phyloP scores from a whole-genome alignment of 2,797 vertebrate genomes.

The Odontamblyopus rebecca region DNA sequence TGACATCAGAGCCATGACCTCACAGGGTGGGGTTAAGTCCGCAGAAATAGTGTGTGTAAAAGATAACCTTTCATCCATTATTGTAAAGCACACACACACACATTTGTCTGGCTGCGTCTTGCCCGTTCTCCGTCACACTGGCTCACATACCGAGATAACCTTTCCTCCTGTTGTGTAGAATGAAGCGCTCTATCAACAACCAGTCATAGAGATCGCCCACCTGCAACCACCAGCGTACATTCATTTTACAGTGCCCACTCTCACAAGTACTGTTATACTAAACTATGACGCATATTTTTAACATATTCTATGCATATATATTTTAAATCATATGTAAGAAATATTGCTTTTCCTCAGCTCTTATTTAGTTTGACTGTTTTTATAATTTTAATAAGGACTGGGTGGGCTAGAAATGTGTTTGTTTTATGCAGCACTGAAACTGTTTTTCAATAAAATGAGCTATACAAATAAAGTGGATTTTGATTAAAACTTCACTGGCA shows the following conservation, averaged over 20 bases:
- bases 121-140: slow-evolving; percentile 41
- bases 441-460: not conserved
- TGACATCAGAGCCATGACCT: slow-evolving; percentile 73
- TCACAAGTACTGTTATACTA: slow-evolving; percentile 36
- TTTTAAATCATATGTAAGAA: no score
- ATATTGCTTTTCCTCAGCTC: not conserved
- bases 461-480: not conserved
- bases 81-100: slow-evolving; percentile 63
- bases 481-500: not conserved
- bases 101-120: slow-evolving; percentile 19
- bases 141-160: slow-evolving; percentile 75
- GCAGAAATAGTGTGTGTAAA: slow-evolving; percentile 68
- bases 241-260: slow-evolving; percentile 24
- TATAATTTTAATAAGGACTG: not conserved
- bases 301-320: slow-evolving; percentile 7
- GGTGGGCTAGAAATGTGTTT: not conserved
- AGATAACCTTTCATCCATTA: slow-evolving; percentile 78
- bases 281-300: slow-evolving; percentile 29
- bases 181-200: slow-evolving; percentile 77
- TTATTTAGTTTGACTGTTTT: not conserved
- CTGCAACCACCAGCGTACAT: slow-evolving; percentile 59
- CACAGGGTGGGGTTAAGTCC: slow-evolving; percentile 73
- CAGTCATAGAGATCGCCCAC: slow-evolving; percentile 77
- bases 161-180: slow-evolving; percentile 72
- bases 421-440: not conserved